These are phyloP conservation scores for Matsumyia berberina DNA, from an alignment of 2,888 invertebrate species.

Conservation along the genomic window DNA sequence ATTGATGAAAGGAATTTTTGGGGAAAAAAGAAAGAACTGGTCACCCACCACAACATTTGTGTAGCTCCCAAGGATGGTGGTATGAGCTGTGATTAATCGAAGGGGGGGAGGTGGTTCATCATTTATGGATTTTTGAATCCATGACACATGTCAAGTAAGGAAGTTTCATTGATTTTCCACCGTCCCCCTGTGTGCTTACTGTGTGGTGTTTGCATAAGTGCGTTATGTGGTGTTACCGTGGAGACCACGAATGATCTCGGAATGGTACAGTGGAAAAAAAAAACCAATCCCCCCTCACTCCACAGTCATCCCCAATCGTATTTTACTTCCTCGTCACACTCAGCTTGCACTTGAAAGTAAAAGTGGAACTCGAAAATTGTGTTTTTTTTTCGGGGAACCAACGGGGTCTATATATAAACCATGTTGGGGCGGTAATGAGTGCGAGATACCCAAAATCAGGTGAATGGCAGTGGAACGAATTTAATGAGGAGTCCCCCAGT, in stretches of 20 bases:
- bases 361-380: not conserved
- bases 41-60: not conserved
- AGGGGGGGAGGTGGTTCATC: conserved; percentile 9
- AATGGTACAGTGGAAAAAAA: not conserved
- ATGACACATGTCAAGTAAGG: conserved; percentile 25
- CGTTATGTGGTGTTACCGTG: not conserved
- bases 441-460: not conserved
- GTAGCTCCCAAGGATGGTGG: no score
- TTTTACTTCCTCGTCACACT: not conserved
- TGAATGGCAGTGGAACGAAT: not conserved
- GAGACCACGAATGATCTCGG: conserved; percentile 10
- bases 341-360: conserved; percentile 18
- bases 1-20: not conserved
- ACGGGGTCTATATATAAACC: not conserved
- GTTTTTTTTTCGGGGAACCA: not conserved
- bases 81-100: conserved; percentile 10
- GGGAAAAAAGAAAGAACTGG: not conserved
- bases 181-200: no score
- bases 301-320: no score
- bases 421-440: not conserved
- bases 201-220: not conserved
- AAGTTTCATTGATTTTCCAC: conserved; percentile 42
- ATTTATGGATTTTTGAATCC: conserved; percentile 36
- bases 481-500: not conserved
- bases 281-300: no score